phyloP scores from a whole-genome alignment of 2,888 invertebrate species.

The Archaeoteleia sp. region DNA sequence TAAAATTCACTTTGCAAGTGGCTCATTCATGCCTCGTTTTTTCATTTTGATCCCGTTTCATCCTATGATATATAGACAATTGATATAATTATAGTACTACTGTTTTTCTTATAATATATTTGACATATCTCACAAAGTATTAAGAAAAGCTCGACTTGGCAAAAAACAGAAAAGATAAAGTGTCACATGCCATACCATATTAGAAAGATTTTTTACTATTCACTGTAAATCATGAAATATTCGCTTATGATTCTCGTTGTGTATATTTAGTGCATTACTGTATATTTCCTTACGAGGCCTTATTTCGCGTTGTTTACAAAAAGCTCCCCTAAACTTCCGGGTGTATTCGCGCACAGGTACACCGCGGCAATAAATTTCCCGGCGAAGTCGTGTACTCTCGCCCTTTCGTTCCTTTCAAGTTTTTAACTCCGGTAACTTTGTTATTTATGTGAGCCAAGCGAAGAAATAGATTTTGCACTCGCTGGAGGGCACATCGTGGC shows the following conservation, averaged over 20 bases:
- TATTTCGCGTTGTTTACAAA: constrained; percentile 49
- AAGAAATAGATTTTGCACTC: constrained; percentile 68
- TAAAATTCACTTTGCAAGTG: too few species aligned
- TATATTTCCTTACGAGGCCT: constrained; percentile 26
- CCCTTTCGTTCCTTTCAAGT: constrained; percentile 60
- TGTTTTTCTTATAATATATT: too few species aligned
- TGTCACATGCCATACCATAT: background rate
- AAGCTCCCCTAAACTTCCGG: constrained; percentile 42
- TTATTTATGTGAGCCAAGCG: constrained; percentile 71
- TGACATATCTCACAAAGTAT: too few species aligned
- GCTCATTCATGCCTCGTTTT: too few species aligned
- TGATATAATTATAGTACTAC: too few species aligned
- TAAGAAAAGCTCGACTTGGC: too few species aligned
- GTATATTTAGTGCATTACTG: constrained; percentile 18
- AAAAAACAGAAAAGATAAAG: too few species aligned
- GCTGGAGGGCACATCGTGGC: constrained; percentile 4
- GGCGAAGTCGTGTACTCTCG: constrained; percentile 56
- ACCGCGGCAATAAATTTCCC: constrained; percentile 61
- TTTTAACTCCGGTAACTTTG: constrained; percentile 71
- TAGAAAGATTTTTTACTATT: background rate
- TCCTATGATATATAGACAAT: too few species aligned
- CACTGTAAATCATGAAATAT: constrained; percentile 28
- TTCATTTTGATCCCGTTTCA: too few species aligned
- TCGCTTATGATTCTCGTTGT: constrained; percentile 39
- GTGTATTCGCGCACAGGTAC: constrained; percentile 41